Percentiles rank a stretch among this genome's conserved stretches.
phyloP scores from a whole-genome alignment of 2,797 vertebrate genomes.

The Sciurus carolinensis region DNA sequence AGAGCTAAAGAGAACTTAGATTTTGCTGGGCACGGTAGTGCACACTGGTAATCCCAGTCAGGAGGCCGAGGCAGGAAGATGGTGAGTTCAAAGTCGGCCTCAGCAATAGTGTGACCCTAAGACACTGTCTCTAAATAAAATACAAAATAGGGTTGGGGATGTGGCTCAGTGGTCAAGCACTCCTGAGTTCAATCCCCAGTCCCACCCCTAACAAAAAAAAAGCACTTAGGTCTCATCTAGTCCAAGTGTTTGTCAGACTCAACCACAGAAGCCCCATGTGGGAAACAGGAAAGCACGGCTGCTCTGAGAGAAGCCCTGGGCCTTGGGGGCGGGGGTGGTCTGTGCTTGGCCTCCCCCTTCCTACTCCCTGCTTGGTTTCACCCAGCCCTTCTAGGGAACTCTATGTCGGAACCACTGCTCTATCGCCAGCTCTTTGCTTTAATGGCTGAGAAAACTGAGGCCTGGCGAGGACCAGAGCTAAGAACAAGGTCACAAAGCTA shows the following conservation, averaged over 20 bases:
- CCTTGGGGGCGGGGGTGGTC: no score
- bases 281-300: background rate
- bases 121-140: no score
- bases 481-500: background rate
- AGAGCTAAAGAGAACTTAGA: background rate
- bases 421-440: slow-evolving; percentile 32
- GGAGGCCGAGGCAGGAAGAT: no score
- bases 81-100: no score
- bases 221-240: background rate
- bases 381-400: background rate
- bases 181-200: no score
- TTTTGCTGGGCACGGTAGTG: no score
- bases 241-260: background rate
- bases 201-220: no score
- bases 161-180: no score
- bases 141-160: no score
- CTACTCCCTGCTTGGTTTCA: background rate
- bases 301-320: background rate
- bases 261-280: background rate
- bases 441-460: background rate
- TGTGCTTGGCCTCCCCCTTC: background rate
- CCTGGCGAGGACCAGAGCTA: background rate
- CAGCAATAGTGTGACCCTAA: no score
- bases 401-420: background rate
- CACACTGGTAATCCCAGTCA: no score